phyloP scores from a whole-genome alignment of 2,113 vertebrate species.

The Melospiza georgiana region DNA sequence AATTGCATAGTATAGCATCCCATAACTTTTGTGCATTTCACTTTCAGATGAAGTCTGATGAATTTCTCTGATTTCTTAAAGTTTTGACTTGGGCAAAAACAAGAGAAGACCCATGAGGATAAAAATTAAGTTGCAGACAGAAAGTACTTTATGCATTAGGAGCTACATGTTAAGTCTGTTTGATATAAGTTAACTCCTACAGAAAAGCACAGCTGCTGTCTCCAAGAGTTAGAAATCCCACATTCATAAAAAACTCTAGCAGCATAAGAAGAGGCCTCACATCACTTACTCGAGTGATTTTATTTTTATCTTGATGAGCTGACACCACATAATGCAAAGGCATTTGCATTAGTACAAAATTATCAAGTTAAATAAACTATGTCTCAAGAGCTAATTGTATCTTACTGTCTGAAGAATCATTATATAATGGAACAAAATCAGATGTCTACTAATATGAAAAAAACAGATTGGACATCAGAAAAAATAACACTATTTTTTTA shows the following conservation, averaged over 20 bases:
- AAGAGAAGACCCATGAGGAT: neutral
- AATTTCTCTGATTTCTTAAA: neutral
- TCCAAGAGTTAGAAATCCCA: neutral
- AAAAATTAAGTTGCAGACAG: neutral
- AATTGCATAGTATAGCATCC: neutral
- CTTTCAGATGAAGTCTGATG: neutral
- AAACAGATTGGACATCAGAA: slow-evolving; percentile 12
- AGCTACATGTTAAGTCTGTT: neutral
- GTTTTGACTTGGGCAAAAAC: neutral
- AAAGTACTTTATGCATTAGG: neutral
- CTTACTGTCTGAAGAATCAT: neutral
- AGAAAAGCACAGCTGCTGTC: neutral
- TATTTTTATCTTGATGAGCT: neutral
- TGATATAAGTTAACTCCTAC: neutral
- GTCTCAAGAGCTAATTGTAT: neutral
- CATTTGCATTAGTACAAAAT: neutral
- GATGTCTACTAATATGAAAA: slow-evolving; percentile 4
- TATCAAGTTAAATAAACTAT: neutral
- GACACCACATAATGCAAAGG: neutral
- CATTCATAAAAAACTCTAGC: neutral
- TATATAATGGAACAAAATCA: slow-evolving; percentile 49
- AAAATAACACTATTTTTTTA: slow-evolving; percentile 48
- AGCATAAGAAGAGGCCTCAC: neutral
- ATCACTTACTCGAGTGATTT: neutral
- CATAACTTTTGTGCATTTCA: neutral